Evolutionary conservation across 1,140 invertebrate species (phyloP), one percentile per base, ranked within the genome.

Genomic region (Brachionus manjavacas): DNA sequence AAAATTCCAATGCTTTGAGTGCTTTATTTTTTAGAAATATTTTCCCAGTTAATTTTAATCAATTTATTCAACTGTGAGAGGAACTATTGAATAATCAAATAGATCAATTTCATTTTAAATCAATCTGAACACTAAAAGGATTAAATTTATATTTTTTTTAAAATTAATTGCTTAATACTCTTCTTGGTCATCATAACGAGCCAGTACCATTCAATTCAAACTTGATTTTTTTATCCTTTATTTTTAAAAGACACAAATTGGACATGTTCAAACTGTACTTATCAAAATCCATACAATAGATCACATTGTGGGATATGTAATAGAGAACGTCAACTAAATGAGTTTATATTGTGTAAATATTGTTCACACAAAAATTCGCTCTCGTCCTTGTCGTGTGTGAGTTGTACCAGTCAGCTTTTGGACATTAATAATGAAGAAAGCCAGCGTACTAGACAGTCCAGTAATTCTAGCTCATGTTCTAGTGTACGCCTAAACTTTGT

Each of bases 301-400:
- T 31, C 31, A 4, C 11, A n/a, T 35, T 68, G 66, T 28, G 66
- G 31, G 0, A 28, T 28, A 9, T 68, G 66, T 9, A 12, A 14
- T 11, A 68, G 12, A 31, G 23, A 68, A 31, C 25, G 66, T 35
- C 25, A 68, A 31, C 31, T 68, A 31, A 68, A 68, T 23, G 66
- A 68, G 31, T 68, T 68, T 68, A 39, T 68, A 68, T 16, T 68
- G 31, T 68, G 66, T 31, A 68, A 68, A 68, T 68, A n/a, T 14
- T 68, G 66, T 68, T 31, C 66, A 14, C 16, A 25, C 2, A 68
- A 16, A 72, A 72, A 72, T 72, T 72, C 68, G 16, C 39, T 72
- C 3, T 41, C 28, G 12, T 14, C 28, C 1, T 20, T 20, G 16
- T 41, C 14, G 6, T 72, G 68, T 16, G 8, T 20, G 12, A 41